Conservation (phyloP, 2,797 vertebrate species). For the Phoebastria nigripes region DNA sequence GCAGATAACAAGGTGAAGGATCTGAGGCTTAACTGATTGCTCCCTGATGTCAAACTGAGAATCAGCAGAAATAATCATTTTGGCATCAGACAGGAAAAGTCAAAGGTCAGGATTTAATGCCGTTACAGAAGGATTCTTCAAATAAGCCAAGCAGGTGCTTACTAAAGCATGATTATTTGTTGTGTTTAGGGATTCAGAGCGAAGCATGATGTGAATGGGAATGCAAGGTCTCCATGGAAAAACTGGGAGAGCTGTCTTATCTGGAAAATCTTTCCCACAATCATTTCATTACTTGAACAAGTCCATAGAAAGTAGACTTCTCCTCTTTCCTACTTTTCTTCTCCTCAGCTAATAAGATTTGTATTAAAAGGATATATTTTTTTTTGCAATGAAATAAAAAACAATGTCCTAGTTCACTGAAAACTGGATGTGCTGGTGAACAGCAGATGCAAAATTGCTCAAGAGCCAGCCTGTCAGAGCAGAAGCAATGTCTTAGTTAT, state of each 20-base stretch:
- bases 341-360: background rate
- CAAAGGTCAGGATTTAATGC: slow-evolving; percentile 64
- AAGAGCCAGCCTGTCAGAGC: background rate
- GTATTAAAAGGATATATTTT: background rate
- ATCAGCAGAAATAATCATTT: slow-evolving; percentile 70
- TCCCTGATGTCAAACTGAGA: slow-evolving; percentile 65
- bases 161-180: slow-evolving; percentile 66
- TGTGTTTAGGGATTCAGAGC: slow-evolving; percentile 50
- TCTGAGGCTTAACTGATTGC: slow-evolving; percentile 66
- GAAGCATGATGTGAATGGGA: background rate
- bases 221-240: background rate
- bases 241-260: background rate
- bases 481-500: background rate
- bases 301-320: background rate
- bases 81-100: slow-evolving; percentile 65
- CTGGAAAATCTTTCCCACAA: background rate
- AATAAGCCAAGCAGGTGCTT: slow-evolving; percentile 68
- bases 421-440: background rate
- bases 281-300: background rate
- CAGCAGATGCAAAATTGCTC: background rate
- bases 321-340: background rate
- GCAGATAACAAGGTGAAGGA: slow-evolving; percentile 48
- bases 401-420: background rate
- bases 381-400: background rate
- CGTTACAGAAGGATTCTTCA: slow-evolving; percentile 45